Base-by-base conservation (phyloP, 2,797 vertebrate genomes). In the Halcyon chelicuti region DNA sequence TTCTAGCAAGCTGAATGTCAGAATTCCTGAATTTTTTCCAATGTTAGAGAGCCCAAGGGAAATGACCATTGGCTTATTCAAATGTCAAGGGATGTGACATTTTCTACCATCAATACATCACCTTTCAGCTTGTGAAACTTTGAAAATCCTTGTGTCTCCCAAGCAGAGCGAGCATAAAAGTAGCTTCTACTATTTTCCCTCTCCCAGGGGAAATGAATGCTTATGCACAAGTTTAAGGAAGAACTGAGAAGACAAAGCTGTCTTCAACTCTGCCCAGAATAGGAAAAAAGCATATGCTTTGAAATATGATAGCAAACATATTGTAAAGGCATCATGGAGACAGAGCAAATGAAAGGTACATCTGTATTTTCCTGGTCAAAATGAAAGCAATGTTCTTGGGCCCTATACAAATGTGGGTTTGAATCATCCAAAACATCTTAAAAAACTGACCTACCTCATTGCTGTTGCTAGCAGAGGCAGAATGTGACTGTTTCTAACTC, bases 1-100 rank as follows among this genome's bases (percentile, higher is more conserved):
- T 54, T 96, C 91, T 61, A 93, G 79, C 44, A 96, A 61, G 68
- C 4, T 94, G 95, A 97, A 97, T 97, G 97, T 96, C 97, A 97
- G 88, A 94, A 85, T 94, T 97, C 91, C 96, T n/a, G 61, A 13
- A 2, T 29, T 83, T 92, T 91, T 61, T 95, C 77, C 77, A 91
- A 72, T 22, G 65, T 89, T 86, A 91, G 60, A 96, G 67, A 78
- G 77, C 94, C 80, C 83, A 72, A 78, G 91, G 93, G 88, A 96
- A 92, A 73, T 4, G 44, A 70, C 92, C 81, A 79, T 73, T 92
- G 94, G 40, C 81, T 94, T 21, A 80, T 92, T 95, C 57, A 94
- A 96, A 95, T 93, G 65, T 72, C 73, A 86, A 39, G 49, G 77
- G 86, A 83, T 93, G 76, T 76, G 62, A 52, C 77, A 90, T 97